These are phyloP conservation scores for Meteorus sp. DNA, from an alignment of 1,140 invertebrate species.

Conservation along the genomic window DNA sequence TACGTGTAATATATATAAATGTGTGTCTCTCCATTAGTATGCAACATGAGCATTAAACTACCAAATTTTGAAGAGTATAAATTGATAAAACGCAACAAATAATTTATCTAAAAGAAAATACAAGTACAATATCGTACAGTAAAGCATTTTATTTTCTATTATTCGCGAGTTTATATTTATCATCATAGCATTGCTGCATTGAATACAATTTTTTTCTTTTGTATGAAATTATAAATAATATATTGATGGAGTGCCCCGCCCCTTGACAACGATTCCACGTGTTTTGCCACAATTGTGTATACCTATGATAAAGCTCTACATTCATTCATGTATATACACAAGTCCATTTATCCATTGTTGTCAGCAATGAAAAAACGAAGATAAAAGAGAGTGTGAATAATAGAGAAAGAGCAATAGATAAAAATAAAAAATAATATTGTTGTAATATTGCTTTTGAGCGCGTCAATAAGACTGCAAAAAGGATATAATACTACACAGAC, in stretches of 20 bases:
- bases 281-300: background rate
- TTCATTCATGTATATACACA: too few species aligned
- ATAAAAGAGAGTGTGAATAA: too few species aligned
- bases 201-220: background rate
- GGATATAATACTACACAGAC: too few species aligned
- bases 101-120: background rate
- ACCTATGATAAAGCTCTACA: too few species aligned
- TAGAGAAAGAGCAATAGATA: too few species aligned
- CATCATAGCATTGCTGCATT: background rate
- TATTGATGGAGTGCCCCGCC: constrained; percentile 1
- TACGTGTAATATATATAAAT: background rate
- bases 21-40: background rate
- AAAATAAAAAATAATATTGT: too few species aligned
- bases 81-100: too few species aligned
- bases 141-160: background rate
- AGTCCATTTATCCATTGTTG: too few species aligned
- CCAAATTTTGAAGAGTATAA: too few species aligned
- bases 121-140: background rate
- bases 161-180: background rate
- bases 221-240: too few species aligned
- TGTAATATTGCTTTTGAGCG: too few species aligned
- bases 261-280: constrained; percentile 11
- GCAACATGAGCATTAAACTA: background rate
- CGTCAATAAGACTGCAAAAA: background rate
- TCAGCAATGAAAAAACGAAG: too few species aligned